phyloP scores from a whole-genome alignment of 2,888 invertebrate genomes.

The Dynastes grantii region DNA sequence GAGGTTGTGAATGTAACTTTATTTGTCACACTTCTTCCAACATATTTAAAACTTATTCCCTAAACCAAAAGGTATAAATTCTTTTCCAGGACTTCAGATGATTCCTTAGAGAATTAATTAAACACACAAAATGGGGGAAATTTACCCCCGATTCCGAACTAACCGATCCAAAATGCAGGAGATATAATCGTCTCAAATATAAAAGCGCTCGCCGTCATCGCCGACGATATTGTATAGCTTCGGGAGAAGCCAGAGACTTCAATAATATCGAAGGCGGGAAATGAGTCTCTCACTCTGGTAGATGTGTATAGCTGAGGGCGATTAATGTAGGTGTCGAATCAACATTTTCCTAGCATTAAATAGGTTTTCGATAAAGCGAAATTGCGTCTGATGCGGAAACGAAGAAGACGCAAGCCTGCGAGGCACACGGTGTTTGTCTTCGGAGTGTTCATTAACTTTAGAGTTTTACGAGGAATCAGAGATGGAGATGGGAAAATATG shows the following conservation, averaged over 20 bases:
- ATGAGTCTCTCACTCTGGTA: slow-evolving; percentile 49
- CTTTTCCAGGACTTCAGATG: too few relatives aligned
- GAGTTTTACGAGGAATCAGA: neutral
- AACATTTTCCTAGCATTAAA: slow-evolving; percentile 50
- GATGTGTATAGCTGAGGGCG: slow-evolving; percentile 39
- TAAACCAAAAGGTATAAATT: too few relatives aligned
- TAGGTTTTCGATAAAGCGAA: slow-evolving; percentile 41
- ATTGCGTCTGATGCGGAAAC: slow-evolving; percentile 5
- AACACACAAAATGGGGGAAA: too few relatives aligned
- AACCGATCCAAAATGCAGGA: too few relatives aligned
- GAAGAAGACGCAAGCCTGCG: neutral
- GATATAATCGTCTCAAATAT: slow-evolving; percentile 47
- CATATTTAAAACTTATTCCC: too few relatives aligned
- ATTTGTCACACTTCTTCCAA: too few relatives aligned
- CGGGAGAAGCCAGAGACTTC: slow-evolving; percentile 52
- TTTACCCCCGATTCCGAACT: too few relatives aligned
- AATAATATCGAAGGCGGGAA: slow-evolving; percentile 53
- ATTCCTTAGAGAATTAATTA: too few relatives aligned
- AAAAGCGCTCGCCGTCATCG: slow-evolving; percentile 47
- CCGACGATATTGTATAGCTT: slow-evolving; percentile 54
- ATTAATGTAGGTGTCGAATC: slow-evolving; percentile 52
- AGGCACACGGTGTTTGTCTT: slow-evolving; percentile 12
- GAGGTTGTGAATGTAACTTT: too few relatives aligned
- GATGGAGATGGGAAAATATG: neutral
- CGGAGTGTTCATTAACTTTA: slow-evolving; percentile 18